Evolutionary conservation across 2,888 invertebrate species (phyloP).

Genomic region (Gari tellinella): DNA sequence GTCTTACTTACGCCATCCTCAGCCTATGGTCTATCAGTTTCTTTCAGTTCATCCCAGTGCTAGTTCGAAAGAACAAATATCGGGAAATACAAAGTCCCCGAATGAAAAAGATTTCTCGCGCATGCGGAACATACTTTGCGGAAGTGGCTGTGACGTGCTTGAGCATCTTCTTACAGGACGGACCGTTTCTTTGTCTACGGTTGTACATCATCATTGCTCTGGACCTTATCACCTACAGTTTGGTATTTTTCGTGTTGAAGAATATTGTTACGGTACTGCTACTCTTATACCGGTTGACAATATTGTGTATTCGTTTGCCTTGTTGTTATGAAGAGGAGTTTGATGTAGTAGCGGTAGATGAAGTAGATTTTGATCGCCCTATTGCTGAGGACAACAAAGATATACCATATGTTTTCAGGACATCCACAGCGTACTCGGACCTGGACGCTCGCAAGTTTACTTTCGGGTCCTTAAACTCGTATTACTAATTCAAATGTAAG

Average conservation of each 20-base stretch:
- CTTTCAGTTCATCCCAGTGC: constrained; percentile 80
- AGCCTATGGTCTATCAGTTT: constrained; percentile 80
- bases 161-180: constrained; percentile 66
- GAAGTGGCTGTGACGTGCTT: constrained; percentile 46
- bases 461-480: no score
- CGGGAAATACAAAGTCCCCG: constrained; percentile 22
- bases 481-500: no score
- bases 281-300: constrained; percentile 63
- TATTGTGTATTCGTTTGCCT: constrained; percentile 57
- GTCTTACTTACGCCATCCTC: constrained; percentile 76
- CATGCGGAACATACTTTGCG: constrained; percentile 48
- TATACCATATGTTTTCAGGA: not conserved
- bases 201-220: constrained; percentile 93
- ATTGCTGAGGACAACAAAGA: constrained; percentile 4
- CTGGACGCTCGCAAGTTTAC: no score
- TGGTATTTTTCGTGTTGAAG: constrained; percentile 79
- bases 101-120: constrained; percentile 15
- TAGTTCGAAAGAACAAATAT: constrained; percentile 50
- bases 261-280: constrained; percentile 71
- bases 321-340: constrained; percentile 43
- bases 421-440: no score
- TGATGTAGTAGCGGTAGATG: constrained; percentile 23
- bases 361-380: constrained; percentile 26
- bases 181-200: constrained; percentile 72
- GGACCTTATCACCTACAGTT: constrained; percentile 84